Percentiles rank a stretch among this genome's conserved stretches.
These are phyloP conservation scores for Dioctria linearis DNA, from an alignment of 2,888 invertebrate species.

Conservation along the genomic window DNA sequence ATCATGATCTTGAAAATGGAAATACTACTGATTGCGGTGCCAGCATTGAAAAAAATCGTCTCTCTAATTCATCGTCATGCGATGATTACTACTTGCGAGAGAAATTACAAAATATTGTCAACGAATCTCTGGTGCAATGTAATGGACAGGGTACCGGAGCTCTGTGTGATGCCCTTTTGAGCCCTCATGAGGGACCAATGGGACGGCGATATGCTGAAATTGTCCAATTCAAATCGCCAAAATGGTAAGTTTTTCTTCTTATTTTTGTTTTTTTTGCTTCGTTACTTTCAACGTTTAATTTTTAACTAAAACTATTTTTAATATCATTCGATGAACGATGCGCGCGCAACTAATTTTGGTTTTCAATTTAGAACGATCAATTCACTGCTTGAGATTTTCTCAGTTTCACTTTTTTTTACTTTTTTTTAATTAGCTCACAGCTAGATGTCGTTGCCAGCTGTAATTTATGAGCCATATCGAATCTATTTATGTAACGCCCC, in stretches of 20 bases:
- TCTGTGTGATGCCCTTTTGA: conserved; percentile 67
- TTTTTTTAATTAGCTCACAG: conserved; percentile 24
- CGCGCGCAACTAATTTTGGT: conserved; percentile 10
- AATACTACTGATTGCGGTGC: conserved; percentile 63
- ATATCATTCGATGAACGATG: not conserved
- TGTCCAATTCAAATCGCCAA: conserved; percentile 68
- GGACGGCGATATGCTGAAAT: conserved; percentile 71
- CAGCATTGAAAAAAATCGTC: conserved; percentile 60
- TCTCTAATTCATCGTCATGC: conserved; percentile 66
- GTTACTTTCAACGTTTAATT: not conserved
- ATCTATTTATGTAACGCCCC: not conserved
- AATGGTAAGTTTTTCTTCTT: conserved; percentile 64
- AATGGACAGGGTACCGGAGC: conserved; percentile 50
- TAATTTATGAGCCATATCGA: conserved; percentile 11
- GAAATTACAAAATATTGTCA: conserved; percentile 69
- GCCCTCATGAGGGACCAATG: conserved; percentile 71
- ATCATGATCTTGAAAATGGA: conserved; percentile 69
- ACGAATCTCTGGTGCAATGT: conserved; percentile 62
- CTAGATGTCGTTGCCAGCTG: conserved; percentile 18
- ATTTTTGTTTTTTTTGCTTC: not conserved
- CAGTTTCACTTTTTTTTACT: not conserved
- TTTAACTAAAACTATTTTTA: not conserved
- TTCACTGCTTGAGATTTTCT: conserved; percentile 26
- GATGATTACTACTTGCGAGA: conserved; percentile 69
- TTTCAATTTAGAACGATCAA: conserved; percentile 18